Evolutionary conservation across 2,797 vertebrate species (phyloP).

Genomic region (Nothura maculosa): DNA sequence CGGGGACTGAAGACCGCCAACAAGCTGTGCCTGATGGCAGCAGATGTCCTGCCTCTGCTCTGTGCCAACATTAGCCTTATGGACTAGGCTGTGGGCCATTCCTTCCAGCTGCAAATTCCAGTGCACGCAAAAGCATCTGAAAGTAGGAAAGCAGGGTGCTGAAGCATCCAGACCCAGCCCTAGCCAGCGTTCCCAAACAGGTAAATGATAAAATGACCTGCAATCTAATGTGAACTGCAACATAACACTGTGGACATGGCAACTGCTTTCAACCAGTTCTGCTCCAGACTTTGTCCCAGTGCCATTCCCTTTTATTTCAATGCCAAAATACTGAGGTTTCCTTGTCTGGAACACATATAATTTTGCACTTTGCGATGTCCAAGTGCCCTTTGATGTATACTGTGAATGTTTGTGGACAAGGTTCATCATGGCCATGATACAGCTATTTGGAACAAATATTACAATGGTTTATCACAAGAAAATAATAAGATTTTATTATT

Average conservation of each 20-base stretch:
- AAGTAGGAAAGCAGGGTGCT: background rate
- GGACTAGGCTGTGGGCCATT: background rate
- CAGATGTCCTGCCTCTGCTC: slow-evolving; percentile 22
- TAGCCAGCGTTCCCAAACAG: background rate
- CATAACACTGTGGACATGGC: accelerated
- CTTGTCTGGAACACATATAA: background rate
- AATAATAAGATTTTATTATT: background rate
- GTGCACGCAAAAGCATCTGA: background rate
- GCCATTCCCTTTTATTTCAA: background rate
- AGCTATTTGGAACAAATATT: background rate
- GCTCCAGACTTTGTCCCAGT: background rate
- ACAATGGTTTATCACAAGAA: background rate
- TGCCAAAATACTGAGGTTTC: background rate
- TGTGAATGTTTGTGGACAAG: background rate
- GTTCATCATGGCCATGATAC: background rate
- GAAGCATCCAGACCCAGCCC: background rate
- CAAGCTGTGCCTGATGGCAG: slow-evolving; percentile 18
- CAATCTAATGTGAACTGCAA: background rate
- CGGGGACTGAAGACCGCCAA: background rate
- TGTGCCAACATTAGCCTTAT: background rate
- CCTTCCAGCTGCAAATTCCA: slow-evolving; percentile 51
- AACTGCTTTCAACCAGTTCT: background rate
- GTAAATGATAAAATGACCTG: background rate
- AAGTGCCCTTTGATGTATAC: background rate
- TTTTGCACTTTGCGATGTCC: background rate